Evolutionary conservation across 2,888 invertebrate species (phyloP).

Genomic region (Melangyna quadrimaculata): DNA sequence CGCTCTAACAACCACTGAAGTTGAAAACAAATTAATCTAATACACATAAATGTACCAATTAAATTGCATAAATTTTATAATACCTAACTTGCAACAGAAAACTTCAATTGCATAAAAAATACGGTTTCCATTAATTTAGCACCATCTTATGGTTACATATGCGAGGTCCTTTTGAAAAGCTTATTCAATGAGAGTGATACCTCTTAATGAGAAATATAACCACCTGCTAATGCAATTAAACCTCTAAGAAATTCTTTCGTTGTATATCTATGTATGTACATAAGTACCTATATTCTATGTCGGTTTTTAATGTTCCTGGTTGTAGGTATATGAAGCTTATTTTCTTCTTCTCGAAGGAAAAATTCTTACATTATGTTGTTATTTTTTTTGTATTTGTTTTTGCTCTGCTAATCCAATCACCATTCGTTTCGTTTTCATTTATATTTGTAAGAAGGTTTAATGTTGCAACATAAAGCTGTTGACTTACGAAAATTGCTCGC

Average conservation of each 20-base stretch:
- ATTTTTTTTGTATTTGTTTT: background rate
- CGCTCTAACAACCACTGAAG: background rate
- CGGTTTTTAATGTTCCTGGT: background rate
- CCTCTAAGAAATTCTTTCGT: background rate
- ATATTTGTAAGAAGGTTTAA: conserved; percentile 49
- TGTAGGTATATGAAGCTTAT: background rate
- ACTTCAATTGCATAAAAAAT: background rate
- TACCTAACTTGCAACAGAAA: background rate
- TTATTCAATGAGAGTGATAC: conserved; percentile 35
- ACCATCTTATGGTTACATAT: background rate
- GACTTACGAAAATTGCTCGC: conserved; percentile 64
- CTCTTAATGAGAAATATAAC: conserved; percentile 32
- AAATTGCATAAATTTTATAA: background rate
- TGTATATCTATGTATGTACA: no score
- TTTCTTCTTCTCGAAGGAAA: background rate
- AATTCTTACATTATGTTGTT: background rate
- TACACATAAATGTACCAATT: background rate
- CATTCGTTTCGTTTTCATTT: conserved; percentile 59
- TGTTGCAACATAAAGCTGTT: conserved; percentile 63
- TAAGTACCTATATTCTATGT: no score
- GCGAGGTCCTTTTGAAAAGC: background rate
- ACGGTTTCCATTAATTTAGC: background rate
- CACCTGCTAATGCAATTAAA: conserved; percentile 53
- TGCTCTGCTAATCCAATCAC: conserved; percentile 57
- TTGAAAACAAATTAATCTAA: background rate